Conservation (phyloP, 2,113 vertebrate genomes). For the Vicugna pacos region DNA sequence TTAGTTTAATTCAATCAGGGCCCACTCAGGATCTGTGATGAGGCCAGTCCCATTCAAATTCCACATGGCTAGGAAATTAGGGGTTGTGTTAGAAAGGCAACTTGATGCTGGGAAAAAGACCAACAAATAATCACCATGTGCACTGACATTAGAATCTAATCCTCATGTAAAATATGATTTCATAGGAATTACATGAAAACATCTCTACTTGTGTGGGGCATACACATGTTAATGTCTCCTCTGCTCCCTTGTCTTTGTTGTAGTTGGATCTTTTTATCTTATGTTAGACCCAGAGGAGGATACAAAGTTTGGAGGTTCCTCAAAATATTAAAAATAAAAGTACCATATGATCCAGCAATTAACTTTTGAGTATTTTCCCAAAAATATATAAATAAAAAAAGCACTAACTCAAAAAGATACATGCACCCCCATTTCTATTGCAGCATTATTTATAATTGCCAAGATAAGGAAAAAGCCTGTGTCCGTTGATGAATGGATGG, state of each 20-base stretch:
- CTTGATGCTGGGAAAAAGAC: background rate
- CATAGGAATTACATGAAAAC: background rate
- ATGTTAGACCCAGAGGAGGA: background rate
- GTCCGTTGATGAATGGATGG: background rate
- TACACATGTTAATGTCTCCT: background rate
- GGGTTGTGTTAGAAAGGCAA: background rate
- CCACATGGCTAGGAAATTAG: background rate
- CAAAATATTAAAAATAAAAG: background rate
- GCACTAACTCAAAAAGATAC: background rate
- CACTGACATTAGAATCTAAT: background rate
- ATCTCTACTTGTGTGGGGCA: background rate
- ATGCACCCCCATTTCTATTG: too few species aligned
- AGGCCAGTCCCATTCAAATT: background rate
- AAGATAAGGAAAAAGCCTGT: background rate
- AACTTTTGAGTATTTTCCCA: background rate
- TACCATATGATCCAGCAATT: background rate
- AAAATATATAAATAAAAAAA: background rate
- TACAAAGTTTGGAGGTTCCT: background rate
- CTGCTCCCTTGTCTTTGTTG: background rate
- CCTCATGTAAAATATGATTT: background rate
- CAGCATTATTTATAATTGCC: background rate
- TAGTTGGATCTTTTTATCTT: slow-evolving; percentile 36
- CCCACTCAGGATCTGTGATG: background rate
- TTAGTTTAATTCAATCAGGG: background rate
- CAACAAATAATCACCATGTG: background rate